Conservation (phyloP, 2,888 invertebrate species). For the Drosophila pegasa region DNA sequence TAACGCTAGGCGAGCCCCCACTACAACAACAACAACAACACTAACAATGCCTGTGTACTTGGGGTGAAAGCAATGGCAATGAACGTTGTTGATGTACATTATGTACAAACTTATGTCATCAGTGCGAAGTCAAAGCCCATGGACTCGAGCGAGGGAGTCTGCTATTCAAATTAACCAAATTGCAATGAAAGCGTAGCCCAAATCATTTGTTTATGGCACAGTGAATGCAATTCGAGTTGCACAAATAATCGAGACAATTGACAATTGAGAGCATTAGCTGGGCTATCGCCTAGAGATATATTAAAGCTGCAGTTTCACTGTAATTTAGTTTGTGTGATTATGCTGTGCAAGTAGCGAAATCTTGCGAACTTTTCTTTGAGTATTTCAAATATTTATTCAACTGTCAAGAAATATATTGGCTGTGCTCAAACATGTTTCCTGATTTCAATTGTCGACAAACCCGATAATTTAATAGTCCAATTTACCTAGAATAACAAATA, state of each 20-base stretch:
- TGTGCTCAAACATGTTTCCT: neutral
- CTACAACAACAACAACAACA: slow-evolving; percentile 3
- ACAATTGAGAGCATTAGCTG: neutral
- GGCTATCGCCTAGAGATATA: neutral
- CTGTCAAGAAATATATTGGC: neutral
- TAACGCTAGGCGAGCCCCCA: slow-evolving; percentile 57
- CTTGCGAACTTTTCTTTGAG: neutral
- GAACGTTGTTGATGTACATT: slow-evolving; percentile 41
- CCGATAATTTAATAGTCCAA: neutral
- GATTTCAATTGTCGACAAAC: neutral
- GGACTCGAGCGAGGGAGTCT: slow-evolving; percentile 10
- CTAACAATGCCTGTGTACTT: slow-evolving; percentile 25
- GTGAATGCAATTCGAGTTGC: neutral
- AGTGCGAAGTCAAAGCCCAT: slow-evolving; percentile 15
- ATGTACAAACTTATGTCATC: slow-evolving; percentile 46
- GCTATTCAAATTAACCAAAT: slow-evolving; percentile 20
- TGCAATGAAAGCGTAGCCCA: slow-evolving; percentile 4
- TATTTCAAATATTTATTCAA: neutral
- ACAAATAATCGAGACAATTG: neutral
- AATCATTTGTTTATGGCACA: slow-evolving; percentile 1
- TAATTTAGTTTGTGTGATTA: neutral
- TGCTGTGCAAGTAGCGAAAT: neutral
- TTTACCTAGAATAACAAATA: neutral
- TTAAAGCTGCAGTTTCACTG: neutral
- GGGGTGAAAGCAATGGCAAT: slow-evolving; percentile 65